These are phyloP conservation scores for Hippopotamyrus pictus DNA, from an alignment of 2,797 vertebrate species.

Conservation along the genomic window DNA sequence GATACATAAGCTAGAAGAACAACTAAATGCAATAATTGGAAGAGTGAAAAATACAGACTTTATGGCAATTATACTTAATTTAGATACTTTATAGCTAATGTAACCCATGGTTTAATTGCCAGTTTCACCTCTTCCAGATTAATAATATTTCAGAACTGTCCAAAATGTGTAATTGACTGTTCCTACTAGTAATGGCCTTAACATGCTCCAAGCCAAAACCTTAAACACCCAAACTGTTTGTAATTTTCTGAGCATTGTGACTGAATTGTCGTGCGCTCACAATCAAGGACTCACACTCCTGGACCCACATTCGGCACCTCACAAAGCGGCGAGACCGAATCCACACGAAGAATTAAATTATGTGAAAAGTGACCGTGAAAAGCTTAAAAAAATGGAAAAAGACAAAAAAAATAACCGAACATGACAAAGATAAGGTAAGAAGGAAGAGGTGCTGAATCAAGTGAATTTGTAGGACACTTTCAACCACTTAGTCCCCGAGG, in stretches of 20 bases:
- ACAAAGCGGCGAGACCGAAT: not conserved
- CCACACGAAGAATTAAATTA: not conserved
- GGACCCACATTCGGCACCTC: constrained; percentile 2
- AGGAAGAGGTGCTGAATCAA: not conserved
- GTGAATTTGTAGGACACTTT: not conserved
- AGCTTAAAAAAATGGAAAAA: not conserved
- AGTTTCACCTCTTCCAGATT: not conserved
- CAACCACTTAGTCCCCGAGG: not conserved
- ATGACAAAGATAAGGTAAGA: not conserved
- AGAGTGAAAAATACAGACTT: not conserved
- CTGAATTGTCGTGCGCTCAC: not conserved
- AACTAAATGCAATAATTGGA: not conserved
- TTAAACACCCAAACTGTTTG: not conserved
- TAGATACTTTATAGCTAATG: not conserved
- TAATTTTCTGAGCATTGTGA: not conserved
- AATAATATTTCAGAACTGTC: not conserved
- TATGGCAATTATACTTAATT: not conserved
- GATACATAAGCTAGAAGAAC: not conserved
- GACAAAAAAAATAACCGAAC: not conserved
- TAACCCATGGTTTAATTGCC: not conserved
- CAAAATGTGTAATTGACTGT: not conserved
- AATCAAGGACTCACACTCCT: not conserved
- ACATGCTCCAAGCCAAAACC: not conserved
- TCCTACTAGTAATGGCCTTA: not conserved
- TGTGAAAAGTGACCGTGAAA: not conserved